phyloP scores from a whole-genome alignment of 2,113 vertebrate species.

The Catagonus wagneri region DNA sequence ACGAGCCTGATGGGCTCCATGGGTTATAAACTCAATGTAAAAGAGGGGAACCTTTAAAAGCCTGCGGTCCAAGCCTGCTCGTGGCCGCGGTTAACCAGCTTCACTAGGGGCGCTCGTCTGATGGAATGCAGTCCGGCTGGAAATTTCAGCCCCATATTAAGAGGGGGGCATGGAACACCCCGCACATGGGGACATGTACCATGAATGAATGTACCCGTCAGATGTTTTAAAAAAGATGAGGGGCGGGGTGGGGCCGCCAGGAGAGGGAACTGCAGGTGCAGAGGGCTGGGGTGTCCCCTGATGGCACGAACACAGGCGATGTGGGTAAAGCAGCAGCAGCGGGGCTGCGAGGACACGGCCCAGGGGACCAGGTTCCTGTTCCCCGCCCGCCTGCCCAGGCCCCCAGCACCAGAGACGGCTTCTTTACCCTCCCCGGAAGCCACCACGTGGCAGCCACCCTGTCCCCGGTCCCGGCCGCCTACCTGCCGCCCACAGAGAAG shows the following conservation, averaged over 20 bases:
- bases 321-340: neutral
- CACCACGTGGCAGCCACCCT: neutral
- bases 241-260: neutral
- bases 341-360: no score
- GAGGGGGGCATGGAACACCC: fast-evolving
- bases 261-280: neutral
- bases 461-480: slow-evolving; percentile 59
- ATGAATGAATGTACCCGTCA: neutral
- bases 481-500: slow-evolving; percentile 97
- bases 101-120: fast-evolving
- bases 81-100: neutral
- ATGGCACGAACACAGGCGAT: fast-evolving
- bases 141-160: neutral
- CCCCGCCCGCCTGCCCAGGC: neutral
- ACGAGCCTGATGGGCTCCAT: slow-evolving; percentile 76
- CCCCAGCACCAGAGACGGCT: neutral
- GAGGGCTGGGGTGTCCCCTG: fast-evolving
- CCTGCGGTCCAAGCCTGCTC: fast-evolving
- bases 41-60: neutral
- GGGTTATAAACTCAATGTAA: slow-evolving; percentile 91
- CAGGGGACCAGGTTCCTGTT: neutral
- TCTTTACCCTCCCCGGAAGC: neutral
- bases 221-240: neutral
- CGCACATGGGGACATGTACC: fast-evolving
- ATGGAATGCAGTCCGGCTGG: no score